Base-by-base conservation (phyloP, 2,113 vertebrate genomes). In the Lipophrys pholis region DNA sequence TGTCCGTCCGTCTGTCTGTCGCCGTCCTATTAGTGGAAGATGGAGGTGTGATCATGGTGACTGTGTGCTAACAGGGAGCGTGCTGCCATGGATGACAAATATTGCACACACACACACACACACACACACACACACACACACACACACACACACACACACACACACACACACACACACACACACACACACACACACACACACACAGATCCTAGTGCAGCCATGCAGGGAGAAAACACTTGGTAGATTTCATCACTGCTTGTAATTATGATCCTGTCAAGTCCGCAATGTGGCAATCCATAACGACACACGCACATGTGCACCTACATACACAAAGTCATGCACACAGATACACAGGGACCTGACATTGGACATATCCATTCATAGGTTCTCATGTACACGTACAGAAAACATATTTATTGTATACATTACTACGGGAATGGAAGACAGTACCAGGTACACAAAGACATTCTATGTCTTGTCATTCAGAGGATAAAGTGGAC, bases 201-300 rank as follows among this genome's bases (percentile, higher is more conserved):
- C 62, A 54, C 63, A 55, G 65, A 70, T 2, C 2, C 21, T 30
- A 30, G 21, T 30, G 62, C 78, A 80, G 78, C 72, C 80, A 85
- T 76, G 81, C 76, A 87, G 71, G 83, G 78, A 86, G 46, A 89
- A 85, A 90, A 81, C 89, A 90, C 89, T 89, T 89, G 73, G 89
- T 87, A 90, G 89, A 90, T 91, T 92, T 91, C 88, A 92, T 91
- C 89, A 89, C 90, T 76, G 88, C 80, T 84, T 46, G 82, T 91
- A 92, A 92, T 92, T 92, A 92, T 92, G 90, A 92, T 89, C 76
- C 87, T 92, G 90, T 92, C 90, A 92, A 83, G 86, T 89, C 76
- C 78, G 87, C 88, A 85, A 88, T 58, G 70, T 90, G 85, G 89
- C 89, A 90, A 90, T 92, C 90, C 89, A 92, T 92, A 90, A 92